Percentiles rank a stretch among this genome's conserved stretches.
phyloP scores from a whole-genome alignment of 2,797 vertebrate species.

The Pantherophis vulpinus region DNA sequence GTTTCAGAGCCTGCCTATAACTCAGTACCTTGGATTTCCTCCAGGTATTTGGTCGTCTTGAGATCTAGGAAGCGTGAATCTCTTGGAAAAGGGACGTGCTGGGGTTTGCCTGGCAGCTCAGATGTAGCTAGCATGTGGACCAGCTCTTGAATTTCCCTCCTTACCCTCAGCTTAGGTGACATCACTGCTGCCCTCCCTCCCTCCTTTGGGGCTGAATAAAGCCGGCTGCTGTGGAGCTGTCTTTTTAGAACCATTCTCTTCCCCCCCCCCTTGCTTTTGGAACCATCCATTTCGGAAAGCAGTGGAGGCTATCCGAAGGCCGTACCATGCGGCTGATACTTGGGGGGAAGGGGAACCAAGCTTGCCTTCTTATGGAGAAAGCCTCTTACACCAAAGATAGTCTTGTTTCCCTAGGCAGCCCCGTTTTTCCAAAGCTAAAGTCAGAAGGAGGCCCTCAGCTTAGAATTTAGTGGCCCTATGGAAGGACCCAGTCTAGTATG shows the following conservation, averaged over 20 bases:
- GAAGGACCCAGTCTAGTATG: not conserved
- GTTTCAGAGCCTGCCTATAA: not conserved
- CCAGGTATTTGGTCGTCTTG: not conserved
- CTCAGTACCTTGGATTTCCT: not conserved
- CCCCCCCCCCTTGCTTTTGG: not conserved
- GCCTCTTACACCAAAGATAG: not conserved
- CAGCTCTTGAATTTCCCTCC: conserved; percentile 19
- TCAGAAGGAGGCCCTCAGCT: not conserved
- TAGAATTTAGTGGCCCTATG: not conserved
- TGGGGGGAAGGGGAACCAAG: not conserved
- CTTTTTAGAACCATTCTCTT: not conserved
- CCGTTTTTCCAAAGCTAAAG: not conserved
- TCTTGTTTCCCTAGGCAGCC: not conserved
- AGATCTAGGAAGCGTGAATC: fast-evolving
- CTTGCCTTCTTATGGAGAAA: not conserved
- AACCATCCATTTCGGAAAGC: not conserved
- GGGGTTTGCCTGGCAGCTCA: not conserved
- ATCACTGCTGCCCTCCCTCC: conserved; percentile 24
- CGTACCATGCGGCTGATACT: not conserved
- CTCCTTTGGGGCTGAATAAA: not conserved
- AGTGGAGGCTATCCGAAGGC: not conserved
- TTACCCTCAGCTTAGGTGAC: not conserved
- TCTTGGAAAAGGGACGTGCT: not conserved
- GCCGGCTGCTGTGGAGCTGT: not conserved
- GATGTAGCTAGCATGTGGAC: conserved; percentile 8